A percentile compares a stretch with the other conserved stretches of the same genome.
Conservation (phyloP, 2,888 invertebrate species). For the Cataglyphis albicans region DNA sequence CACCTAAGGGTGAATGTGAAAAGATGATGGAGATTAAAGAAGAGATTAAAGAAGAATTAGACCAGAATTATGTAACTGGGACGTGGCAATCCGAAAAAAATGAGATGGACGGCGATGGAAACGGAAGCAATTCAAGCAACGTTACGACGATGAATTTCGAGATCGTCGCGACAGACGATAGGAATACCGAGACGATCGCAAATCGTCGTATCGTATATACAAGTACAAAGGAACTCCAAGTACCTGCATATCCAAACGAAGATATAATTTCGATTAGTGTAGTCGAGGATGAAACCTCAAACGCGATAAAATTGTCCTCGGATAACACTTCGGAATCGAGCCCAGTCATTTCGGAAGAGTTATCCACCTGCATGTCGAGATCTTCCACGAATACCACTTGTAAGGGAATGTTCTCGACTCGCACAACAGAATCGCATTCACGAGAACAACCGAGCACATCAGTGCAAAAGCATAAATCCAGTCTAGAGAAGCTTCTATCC, state of each 20-base stretch:
- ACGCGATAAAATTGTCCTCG: slow-evolving; percentile 10
- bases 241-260: slow-evolving; percentile 43
- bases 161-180: neutral
- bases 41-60: neutral
- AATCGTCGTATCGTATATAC: slow-evolving; percentile 15
- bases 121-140: slow-evolving; percentile 38
- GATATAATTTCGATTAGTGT: slow-evolving; percentile 30
- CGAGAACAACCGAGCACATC: slow-evolving; percentile 58
- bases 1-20: neutral
- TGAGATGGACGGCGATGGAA: slow-evolving; percentile 28
- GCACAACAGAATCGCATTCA: slow-evolving; percentile 37
- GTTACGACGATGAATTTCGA: slow-evolving; percentile 26
- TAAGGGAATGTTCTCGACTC: slow-evolving; percentile 12
- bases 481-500: slow-evolving; percentile 89
- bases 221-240: slow-evolving; percentile 47
- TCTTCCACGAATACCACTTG: slow-evolving; percentile 25
- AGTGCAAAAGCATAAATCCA: slow-evolving; percentile 86
- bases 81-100: slow-evolving; percentile 1
- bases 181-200: neutral
- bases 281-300: slow-evolving; percentile 33
- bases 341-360: neutral
- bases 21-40: neutral
- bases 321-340: neutral
- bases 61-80: neutral
- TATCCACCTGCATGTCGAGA: neutral